These are phyloP conservation scores for Morone chrysops DNA, from an alignment of 2,113 vertebrate species.

Conservation along the genomic window DNA sequence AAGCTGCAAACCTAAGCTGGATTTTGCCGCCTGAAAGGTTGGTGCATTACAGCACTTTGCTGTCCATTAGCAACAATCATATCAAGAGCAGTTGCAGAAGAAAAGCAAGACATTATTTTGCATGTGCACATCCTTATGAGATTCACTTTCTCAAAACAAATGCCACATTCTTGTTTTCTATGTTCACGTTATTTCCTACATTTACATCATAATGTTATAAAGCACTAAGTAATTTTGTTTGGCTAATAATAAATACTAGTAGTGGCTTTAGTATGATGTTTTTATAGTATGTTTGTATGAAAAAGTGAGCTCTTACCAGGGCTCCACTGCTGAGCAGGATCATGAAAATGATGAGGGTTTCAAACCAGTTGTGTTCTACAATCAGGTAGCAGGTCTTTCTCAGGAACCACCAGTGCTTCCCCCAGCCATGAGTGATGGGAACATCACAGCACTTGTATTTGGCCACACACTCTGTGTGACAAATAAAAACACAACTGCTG, in stretches of 20 bases:
- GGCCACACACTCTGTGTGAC: conserved; percentile 89
- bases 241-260: background rate
- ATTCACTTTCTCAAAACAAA: background rate
- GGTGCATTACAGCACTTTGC: conserved; percentile 77
- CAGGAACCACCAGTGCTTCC: conserved; percentile 97
- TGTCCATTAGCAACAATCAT: conserved; percentile 72
- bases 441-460: conserved; percentile 95
- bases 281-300: background rate
- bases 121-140: conserved; percentile 18
- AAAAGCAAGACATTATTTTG: conserved; percentile 41
- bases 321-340: conserved; percentile 98
- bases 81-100: conserved; percentile 45
- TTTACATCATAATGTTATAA: background rate
- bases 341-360: conserved; percentile 99
- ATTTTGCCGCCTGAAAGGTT: conserved; percentile 69
- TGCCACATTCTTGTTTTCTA: background rate
- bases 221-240: background rate
- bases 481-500: conserved; percentile 31
- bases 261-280: background rate
- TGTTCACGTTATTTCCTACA: background rate
- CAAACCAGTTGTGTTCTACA: conserved; percentile 99
- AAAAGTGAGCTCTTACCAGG: conserved; percentile 85
- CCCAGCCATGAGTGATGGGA: conserved; percentile 93
- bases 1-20: conserved; percentile 76
- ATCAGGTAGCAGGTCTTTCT: conserved; percentile 98